A percentile compares a stretch with the other conserved stretches of the same genome.
phyloP scores from a whole-genome alignment of 2,888 invertebrate genomes.

The Philhelius pedissequus region DNA sequence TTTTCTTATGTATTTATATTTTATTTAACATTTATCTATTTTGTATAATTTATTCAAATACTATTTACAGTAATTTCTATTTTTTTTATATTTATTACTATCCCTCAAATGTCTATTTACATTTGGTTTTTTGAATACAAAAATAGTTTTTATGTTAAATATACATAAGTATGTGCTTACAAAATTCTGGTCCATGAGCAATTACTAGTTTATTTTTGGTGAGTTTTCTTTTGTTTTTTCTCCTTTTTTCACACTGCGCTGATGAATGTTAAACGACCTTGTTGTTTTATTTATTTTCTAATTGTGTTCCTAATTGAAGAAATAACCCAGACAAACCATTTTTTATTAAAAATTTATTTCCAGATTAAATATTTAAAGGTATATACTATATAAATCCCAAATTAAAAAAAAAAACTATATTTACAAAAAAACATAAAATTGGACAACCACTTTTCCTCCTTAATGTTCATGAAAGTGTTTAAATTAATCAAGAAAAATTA shows the following conservation, averaged over 20 bases:
- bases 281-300: background rate
- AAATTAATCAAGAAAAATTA: background rate
- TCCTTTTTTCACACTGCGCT: constrained; percentile 40
- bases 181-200: no score
- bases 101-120: no score
- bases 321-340: constrained; percentile 24
- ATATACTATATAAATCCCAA: background rate
- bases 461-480: background rate
- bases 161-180: no score
- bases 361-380: constrained; percentile 45
- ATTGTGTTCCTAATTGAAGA: background rate
- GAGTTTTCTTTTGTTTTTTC: background rate
- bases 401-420: background rate
- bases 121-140: no score
- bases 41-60: no score
- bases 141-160: no score
- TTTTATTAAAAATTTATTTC: constrained; percentile 47
- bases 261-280: constrained; percentile 63
- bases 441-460: background rate
- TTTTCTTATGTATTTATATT: no score
- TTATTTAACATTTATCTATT: no score
- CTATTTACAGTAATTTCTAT: no score
- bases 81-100: no score
- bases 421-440: background rate
- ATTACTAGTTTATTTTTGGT: no score